These are phyloP conservation scores for Himalopsyche phryganea DNA, from an alignment of 1,140 invertebrate genomes.

Conservation along the genomic window DNA sequence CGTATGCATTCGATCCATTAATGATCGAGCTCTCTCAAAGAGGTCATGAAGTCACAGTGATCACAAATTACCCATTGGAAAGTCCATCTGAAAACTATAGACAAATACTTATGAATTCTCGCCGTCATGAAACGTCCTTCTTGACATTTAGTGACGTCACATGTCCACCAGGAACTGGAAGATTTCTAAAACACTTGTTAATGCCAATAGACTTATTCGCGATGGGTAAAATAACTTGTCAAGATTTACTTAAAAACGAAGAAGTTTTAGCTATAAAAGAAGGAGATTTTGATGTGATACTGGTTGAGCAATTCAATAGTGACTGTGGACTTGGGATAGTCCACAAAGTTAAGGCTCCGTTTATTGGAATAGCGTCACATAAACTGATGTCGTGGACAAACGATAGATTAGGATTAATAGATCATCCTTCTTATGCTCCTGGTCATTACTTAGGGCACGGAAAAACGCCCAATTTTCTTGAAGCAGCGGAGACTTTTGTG, in stretches of 20 bases:
- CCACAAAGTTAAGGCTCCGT: slow-evolving; percentile 59
- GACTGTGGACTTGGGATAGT: slow-evolving; percentile 64
- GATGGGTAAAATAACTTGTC: slow-evolving; percentile 37
- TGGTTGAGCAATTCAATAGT: slow-evolving; percentile 66
- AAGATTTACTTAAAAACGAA: slow-evolving; percentile 42
- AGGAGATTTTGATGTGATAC: slow-evolving; percentile 62
- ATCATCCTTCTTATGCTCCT: slow-evolving; percentile 57
- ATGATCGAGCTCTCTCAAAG: slow-evolving; percentile 59
- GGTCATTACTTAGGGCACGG: slow-evolving; percentile 53
- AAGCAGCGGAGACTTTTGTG: slow-evolving; percentile 43
- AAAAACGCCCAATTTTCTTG: slow-evolving; percentile 54
- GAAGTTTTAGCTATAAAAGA: slow-evolving; percentile 44
- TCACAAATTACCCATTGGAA: slow-evolving; percentile 60
- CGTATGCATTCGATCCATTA: slow-evolving; percentile 61
- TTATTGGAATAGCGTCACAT: slow-evolving; percentile 56
- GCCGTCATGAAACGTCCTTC: neutral
- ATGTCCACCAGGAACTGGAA: neutral
- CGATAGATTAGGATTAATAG: slow-evolving; percentile 53
- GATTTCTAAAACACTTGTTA: slow-evolving; percentile 2
- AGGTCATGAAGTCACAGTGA: slow-evolving; percentile 66
- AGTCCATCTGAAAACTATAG: slow-evolving; percentile 53
- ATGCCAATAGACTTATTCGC: neutral
- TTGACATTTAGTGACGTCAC: slow-evolving; percentile 5
- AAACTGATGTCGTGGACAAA: slow-evolving; percentile 59
- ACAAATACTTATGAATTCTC: slow-evolving; percentile 47